Base-by-base conservation (phyloP, 2,113 vertebrate genomes). In the Zingel zingel region DNA sequence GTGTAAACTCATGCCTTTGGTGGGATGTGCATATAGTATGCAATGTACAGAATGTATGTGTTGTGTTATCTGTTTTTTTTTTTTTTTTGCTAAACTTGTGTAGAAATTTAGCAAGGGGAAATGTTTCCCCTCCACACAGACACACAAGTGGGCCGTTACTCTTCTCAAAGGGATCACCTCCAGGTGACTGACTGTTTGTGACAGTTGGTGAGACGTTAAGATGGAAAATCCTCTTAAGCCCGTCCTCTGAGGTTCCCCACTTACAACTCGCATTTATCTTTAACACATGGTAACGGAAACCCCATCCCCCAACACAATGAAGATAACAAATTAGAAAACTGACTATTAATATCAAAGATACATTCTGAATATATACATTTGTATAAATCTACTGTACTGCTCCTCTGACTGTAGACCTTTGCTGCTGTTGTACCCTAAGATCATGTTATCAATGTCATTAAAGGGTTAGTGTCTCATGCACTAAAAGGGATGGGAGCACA, bases 191-290 rank as follows among this genome's bases (percentile, higher is more conserved):
- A 86, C 78, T 92, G 90, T 76, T 84, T 81, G 84, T 92, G 91
- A 91, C 90, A 94, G 91, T 88, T 89, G 79, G 63, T 72, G 50
- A 88, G 83, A 83, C 62, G 43, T 84, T 90, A 89, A 93, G 87
- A 92, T 88, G 88, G 89, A 92, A 93, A 94, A 94, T 92, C 94
- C 88, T 93, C 92, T 93, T 92, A 89, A 45, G 48, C 54, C 25
- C 10, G n/a, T 50, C 61, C 71, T 67, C n/a, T 10, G 54, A 63
- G 62, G 56, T 84, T 68, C 51, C 64, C 45, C 39, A 56, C 76
- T 85, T 25, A 75, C 56, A 51, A 54, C 59, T 39, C 15, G 8
- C 70, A 53, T 13, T 36, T 65, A 48, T 66, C 14, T 43, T 45
- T 14, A 66, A 68, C 64, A 84, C 83, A 82, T 78, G 86, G 14